phyloP scores from a whole-genome alignment of 2,888 invertebrate genomes.

The Elmis aenea region DNA sequence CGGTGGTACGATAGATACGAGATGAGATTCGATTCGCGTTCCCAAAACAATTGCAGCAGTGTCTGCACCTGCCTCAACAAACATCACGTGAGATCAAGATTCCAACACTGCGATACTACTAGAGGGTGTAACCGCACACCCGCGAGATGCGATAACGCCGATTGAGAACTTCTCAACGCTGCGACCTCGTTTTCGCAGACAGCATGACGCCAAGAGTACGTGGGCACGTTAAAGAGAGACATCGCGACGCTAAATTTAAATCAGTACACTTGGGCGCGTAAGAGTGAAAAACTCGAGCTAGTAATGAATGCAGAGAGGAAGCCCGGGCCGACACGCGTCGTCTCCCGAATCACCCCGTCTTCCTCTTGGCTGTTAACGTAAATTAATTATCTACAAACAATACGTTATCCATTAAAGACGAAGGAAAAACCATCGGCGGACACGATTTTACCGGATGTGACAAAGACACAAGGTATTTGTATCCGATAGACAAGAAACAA shows the following conservation, averaged over 20 bases:
- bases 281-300: constrained; percentile 1
- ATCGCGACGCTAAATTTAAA: constrained; percentile 12
- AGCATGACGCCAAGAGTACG: constrained; percentile 30
- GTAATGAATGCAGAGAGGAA: no score
- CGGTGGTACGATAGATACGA: constrained; percentile 11
- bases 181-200: constrained; percentile 29
- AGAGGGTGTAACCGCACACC: constrained; percentile 23
- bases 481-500: constrained; percentile 43
- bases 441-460: constrained; percentile 45
- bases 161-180: constrained; percentile 17
- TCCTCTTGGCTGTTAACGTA: constrained; percentile 20
- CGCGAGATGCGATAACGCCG: constrained; percentile 17
- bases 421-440: constrained; percentile 30
- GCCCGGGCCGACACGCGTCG: no score
- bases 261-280: background rate
- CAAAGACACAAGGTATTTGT: constrained; percentile 45
- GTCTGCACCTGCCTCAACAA: constrained; percentile 21
- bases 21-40: constrained; percentile 11
- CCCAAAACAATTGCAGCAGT: constrained; percentile 21
- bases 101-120: constrained; percentile 15
- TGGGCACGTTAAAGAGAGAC: constrained; percentile 17
- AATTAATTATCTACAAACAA: constrained; percentile 28
- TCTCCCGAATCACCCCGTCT: constrained; percentile 14
- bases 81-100: constrained; percentile 22
- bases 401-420: constrained; percentile 37